Conservation (phyloP, 1,140 invertebrate species). For the Chionoecetes opilio region DNA sequence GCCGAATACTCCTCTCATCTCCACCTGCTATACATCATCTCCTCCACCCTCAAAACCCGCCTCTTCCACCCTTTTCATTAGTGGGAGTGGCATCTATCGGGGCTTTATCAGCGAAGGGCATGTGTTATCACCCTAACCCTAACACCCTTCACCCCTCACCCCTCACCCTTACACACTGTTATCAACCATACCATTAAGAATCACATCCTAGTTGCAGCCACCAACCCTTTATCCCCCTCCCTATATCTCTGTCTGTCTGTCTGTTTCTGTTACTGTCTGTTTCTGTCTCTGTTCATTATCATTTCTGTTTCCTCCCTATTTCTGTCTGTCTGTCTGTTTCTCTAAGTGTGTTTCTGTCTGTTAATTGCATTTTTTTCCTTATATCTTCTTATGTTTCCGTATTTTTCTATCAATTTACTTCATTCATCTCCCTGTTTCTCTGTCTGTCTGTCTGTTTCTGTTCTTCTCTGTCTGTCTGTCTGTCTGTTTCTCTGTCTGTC, state of each 20-base stretch:
- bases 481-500: background rate
- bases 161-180: background rate
- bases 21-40: too few relatives aligned
- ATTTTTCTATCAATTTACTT: background rate
- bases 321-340: constrained; percentile 32
- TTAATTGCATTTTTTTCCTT: background rate
- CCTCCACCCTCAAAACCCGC: background rate
- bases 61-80: background rate
- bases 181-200: too few relatives aligned
- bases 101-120: background rate
- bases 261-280: background rate
- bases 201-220: too few relatives aligned
- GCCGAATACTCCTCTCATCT: background rate
- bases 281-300: background rate
- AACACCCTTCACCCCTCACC: background rate
- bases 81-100: background rate
- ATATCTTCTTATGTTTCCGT: background rate
- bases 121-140: background rate
- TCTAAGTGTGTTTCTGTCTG: background rate
- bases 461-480: constrained; percentile 41
- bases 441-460: constrained; percentile 12
- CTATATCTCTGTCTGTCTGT: background rate
- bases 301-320: constrained; percentile 42
- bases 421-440: constrained; percentile 36
- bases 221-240: background rate